These are phyloP conservation scores for Orthochromis malagaraziensis DNA, from an alignment of 2,113 vertebrate species.

Conservation along the genomic window DNA sequence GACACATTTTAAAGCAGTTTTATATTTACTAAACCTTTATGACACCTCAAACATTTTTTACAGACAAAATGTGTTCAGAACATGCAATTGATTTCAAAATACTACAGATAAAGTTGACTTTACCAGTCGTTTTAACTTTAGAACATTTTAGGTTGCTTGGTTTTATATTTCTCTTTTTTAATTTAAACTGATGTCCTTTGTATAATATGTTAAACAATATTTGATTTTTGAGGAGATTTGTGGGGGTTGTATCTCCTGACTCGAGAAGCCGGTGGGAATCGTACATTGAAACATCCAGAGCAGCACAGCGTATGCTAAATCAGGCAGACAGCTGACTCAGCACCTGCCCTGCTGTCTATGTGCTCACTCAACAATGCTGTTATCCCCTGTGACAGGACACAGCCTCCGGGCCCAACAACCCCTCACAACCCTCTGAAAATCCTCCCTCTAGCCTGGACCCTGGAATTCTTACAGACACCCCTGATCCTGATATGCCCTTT, in stretches of 20 bases:
- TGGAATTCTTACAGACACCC: constrained; percentile 33
- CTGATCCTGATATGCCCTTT: constrained; percentile 1
- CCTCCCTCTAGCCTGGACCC: constrained; percentile 10
- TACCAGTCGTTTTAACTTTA: background rate
- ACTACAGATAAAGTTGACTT: background rate
- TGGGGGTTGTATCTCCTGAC: background rate
- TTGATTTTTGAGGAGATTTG: background rate
- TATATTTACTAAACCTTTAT: background rate
- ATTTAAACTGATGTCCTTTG: background rate
- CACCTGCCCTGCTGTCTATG: constrained; percentile 53
- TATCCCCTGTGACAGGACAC: constrained; percentile 52
- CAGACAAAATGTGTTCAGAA: background rate
- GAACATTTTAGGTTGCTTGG: background rate
- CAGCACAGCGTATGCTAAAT: constrained; percentile 50
- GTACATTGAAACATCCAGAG: background rate
- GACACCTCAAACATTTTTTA: background rate
- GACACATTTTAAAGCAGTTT: background rate
- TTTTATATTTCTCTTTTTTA: background rate
- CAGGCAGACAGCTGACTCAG: constrained; percentile 63
- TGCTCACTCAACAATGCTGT: constrained; percentile 53
- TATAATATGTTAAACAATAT: background rate
- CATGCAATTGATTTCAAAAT: background rate
- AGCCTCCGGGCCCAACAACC: constrained; percentile 32
- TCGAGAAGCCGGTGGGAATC: constrained; percentile 27
- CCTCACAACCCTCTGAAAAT: constrained; percentile 10